Conservation (phyloP, 2,113 vertebrate species). For the Amblyopsis rosae region DNA sequence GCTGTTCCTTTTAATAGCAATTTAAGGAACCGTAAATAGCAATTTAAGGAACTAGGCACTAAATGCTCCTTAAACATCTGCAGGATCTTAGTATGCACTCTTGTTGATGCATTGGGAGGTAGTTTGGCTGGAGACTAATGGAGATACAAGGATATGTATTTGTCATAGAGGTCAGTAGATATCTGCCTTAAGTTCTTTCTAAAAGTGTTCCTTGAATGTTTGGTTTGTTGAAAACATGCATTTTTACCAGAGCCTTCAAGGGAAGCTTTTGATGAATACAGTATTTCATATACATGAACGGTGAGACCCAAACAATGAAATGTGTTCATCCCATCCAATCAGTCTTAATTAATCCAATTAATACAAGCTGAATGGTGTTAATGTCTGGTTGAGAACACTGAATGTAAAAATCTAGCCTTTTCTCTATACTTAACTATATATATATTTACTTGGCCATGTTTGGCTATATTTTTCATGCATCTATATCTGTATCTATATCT, state of each 20-base stretch:
- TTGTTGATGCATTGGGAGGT: conserved; percentile 69
- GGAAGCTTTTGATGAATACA: conserved; percentile 72
- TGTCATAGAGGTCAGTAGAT: conserved; percentile 60
- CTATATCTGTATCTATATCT: too few species aligned
- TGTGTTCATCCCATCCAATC: conserved; percentile 63
- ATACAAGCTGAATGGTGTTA: conserved; percentile 26
- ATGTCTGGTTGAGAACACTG: conserved; percentile 24
- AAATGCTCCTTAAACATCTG: conserved; percentile 31
- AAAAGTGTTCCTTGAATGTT: conserved; percentile 54
- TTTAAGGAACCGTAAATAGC: conserved; percentile 10
- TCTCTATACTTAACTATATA: too few species aligned
- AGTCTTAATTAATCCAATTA: too few species aligned
- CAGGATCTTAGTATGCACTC: conserved; percentile 58
- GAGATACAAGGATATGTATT: conserved; percentile 61
- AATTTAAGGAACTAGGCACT: too few species aligned
- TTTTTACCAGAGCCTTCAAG: conserved; percentile 52
- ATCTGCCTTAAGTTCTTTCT: conserved; percentile 43
- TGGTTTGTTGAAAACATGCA: conserved; percentile 59
- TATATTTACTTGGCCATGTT: too few species aligned
- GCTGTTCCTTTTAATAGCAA: conserved; percentile 74
- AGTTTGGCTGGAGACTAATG: conserved; percentile 57
- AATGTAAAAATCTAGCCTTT: conserved; percentile 14
- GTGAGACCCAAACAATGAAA: conserved; percentile 63
- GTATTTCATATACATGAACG: conserved; percentile 66
- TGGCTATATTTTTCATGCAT: too few species aligned